phyloP scores from a whole-genome alignment of 1,140 invertebrate genomes.

The Hylaeus anthracinus region DNA sequence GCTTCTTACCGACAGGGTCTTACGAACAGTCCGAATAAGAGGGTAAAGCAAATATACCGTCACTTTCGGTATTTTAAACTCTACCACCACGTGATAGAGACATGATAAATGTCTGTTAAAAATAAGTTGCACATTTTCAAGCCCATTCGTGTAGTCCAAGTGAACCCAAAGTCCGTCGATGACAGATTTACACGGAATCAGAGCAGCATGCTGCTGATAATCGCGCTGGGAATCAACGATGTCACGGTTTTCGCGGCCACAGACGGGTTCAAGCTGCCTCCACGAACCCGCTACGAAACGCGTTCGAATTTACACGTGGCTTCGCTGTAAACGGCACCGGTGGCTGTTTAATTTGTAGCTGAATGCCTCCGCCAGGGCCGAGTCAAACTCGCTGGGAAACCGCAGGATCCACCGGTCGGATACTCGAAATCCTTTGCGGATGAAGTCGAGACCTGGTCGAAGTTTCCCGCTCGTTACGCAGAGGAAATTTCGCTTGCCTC shows the following conservation, averaged over 20 bases:
- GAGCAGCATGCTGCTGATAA: conserved; percentile 7
- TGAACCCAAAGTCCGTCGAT: too few relatives aligned
- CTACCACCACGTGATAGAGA: too few relatives aligned
- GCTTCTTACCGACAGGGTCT: too few relatives aligned
- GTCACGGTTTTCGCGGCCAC: conserved; percentile 24
- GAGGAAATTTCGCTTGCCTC: background rate
- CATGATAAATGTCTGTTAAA: too few relatives aligned
- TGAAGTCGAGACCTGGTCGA: background rate
- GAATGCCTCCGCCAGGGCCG: conserved; percentile 46
- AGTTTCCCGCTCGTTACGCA: background rate
- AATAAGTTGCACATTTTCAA: too few relatives aligned
- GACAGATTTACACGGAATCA: conserved; percentile 7
- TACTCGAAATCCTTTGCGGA: conserved; percentile 44
- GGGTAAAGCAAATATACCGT: too few relatives aligned
- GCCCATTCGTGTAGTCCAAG: too few relatives aligned
- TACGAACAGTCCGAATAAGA: too few relatives aligned
- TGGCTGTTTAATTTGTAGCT: conserved; percentile 73
- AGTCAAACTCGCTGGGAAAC: conserved; percentile 56
- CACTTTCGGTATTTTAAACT: too few relatives aligned
- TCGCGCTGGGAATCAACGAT: conserved; percentile 22
- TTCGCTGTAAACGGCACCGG: conserved; percentile 48
- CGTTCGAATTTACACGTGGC: conserved; percentile 56
- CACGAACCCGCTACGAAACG: conserved; percentile 1
- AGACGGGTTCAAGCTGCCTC: background rate
- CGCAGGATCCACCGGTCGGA: conserved; percentile 63